These are phyloP conservation scores for Gonioctena quinquepunctata DNA, from an alignment of 1,140 invertebrate species.

Conservation along the genomic window DNA sequence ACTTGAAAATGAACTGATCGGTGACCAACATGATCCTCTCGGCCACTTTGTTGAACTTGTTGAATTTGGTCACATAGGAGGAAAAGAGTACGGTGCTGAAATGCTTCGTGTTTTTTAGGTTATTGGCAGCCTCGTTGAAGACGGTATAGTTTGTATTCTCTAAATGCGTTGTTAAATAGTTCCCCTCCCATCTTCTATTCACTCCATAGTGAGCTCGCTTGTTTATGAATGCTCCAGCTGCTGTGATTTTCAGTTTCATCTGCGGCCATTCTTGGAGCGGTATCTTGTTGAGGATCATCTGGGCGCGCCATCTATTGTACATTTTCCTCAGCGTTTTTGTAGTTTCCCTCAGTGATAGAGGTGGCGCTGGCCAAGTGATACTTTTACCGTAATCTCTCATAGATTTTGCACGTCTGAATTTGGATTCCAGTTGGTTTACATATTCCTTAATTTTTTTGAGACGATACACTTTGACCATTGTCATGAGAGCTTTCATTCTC, in stretches of 20 bases:
- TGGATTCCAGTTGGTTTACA: conserved; percentile 68
- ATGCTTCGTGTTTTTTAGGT: conserved; percentile 71
- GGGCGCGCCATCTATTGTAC: conserved; percentile 81
- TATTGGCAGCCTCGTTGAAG: conserved; percentile 73
- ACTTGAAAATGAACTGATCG: conserved; percentile 85
- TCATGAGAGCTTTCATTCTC: conserved; percentile 81
- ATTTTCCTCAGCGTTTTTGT: conserved; percentile 66
- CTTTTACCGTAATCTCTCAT: conserved; percentile 77
- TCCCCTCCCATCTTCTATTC: conserved; percentile 84
- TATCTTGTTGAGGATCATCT: conserved; percentile 77
- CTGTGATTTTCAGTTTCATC: conserved; percentile 77
- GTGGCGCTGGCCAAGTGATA: conserved; percentile 79
- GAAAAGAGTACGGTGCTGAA: conserved; percentile 71
- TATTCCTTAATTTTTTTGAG: conserved; percentile 84
- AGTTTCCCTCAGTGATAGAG: conserved; percentile 65
- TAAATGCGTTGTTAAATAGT: conserved; percentile 78
- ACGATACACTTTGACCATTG: conserved; percentile 83
- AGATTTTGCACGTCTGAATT: conserved; percentile 64
- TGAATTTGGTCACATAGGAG: conserved; percentile 67
- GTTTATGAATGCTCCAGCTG: conserved; percentile 75
- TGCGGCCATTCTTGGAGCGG: conserved; percentile 86
- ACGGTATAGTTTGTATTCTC: conserved; percentile 77
- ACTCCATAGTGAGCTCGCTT: conserved; percentile 83
- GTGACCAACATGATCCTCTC: conserved; percentile 89
- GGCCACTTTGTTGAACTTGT: conserved; percentile 83